Base-by-base conservation (phyloP, 2,113 vertebrate species). In the Protomyctophum bolini region DNA sequence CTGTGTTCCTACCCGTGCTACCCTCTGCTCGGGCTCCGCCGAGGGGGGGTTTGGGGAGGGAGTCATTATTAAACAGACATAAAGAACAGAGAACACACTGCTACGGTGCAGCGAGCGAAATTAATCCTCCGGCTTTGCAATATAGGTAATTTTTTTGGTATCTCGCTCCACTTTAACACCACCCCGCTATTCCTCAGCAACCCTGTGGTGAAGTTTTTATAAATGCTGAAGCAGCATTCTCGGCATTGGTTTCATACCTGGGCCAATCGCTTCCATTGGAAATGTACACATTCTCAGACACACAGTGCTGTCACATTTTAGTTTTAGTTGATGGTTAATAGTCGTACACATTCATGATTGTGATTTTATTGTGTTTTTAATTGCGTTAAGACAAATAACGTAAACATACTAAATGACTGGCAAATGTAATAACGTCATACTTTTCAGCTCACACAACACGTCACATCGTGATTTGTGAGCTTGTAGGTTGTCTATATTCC, bases 1-100 rank as follows among this genome's bases (percentile, higher is more conserved):
- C 63, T 66, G 56, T 75, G 76, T 74, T 82, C 52, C 67, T 11
- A 8, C 59, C 33, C 62, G 54, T 73, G 79, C 72, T 66, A 73
- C 57, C 65, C 56, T 83, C 73, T 15, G 68, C 63, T 68, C 63
- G 15, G 70, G 59, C 78, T 28, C 62, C 68, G 79, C 81, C 78
- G 78, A 1, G 33, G 63, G 59, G 12, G 72, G 56, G 75, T 60
- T 66, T 21, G 21, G 21, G 21, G 21, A 1, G 21, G 21, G 21
- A 21, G 51, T 65, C 62, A 58, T 67, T 71, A 46, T 64, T 50
- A 71, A 73, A 80, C 63, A 81, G 71, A 28, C 50, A 68, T 65
- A 55, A 77, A 83, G 63, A 68, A 45, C 62, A 67, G 56, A 66
- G 33, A 63, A 64, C 12, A 50, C 75, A 72, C 78, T 69, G 64